phyloP scores from a whole-genome alignment of 2,888 invertebrate species.

The Eumacrocentrus americanus region DNA sequence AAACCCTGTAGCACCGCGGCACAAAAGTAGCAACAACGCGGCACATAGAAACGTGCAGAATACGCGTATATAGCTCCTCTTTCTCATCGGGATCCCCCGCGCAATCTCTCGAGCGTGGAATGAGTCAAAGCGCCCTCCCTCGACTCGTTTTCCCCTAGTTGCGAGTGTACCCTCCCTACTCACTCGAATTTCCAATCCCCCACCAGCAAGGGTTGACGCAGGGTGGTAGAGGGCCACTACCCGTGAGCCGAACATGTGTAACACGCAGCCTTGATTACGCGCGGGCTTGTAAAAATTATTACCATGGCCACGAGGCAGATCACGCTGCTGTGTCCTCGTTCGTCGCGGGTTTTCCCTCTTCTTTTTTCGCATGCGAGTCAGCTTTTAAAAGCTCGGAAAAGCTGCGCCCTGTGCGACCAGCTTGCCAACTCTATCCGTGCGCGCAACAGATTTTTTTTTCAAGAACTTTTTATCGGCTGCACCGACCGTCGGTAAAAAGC shows the following conservation, averaged over 20 bases:
- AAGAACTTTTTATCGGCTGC: constrained; percentile 20
- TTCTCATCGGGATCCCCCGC: constrained; percentile 17
- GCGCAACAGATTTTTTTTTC: background rate
- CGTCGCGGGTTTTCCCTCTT: constrained; percentile 12
- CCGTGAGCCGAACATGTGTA: constrained; percentile 50
- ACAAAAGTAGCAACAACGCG: constrained; percentile 37
- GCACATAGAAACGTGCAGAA: constrained; percentile 30
- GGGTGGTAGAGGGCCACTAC: background rate
- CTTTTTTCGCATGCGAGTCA: background rate
- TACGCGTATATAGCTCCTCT: constrained; percentile 34
- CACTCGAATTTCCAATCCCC: constrained; percentile 36
- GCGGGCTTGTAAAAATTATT: constrained; percentile 59
- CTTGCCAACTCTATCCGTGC: constrained; percentile 7
- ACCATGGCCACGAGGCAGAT: constrained; percentile 43
- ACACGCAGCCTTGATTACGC: constrained; percentile 57
- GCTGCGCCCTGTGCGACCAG: constrained; percentile 19
- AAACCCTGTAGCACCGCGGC: constrained; percentile 5
- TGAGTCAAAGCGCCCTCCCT: constrained; percentile 27
- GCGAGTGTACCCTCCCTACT: constrained; percentile 39
- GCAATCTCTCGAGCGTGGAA: constrained; percentile 4
- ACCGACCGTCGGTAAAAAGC: constrained; percentile 27
- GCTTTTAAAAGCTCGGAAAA: background rate
- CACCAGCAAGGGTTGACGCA: background rate
- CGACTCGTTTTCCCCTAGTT: constrained; percentile 34
- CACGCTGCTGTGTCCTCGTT: constrained; percentile 10